Evolutionary conservation across 2,113 vertebrate genomes (phyloP).

Genomic region (Oncorhynchus keta): DNA sequence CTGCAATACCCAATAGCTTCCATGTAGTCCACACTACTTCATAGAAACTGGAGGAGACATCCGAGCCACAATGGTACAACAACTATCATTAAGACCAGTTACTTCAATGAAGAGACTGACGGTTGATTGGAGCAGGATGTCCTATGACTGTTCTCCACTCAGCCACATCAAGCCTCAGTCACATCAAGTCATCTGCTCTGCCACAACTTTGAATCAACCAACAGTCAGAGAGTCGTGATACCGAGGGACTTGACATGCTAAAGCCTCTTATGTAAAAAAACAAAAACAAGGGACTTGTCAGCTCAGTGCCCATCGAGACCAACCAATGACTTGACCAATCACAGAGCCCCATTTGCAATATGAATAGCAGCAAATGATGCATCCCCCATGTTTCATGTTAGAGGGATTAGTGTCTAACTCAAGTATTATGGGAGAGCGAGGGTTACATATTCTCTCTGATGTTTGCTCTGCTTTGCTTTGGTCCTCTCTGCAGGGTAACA

Average conservation of each 20-base stretch:
- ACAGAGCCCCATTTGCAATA: slow-evolving; percentile 25
- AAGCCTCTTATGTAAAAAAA: slow-evolving; percentile 63
- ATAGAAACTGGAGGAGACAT: no score
- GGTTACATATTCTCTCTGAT: slow-evolving; percentile 31
- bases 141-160: not conserved
- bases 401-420: slow-evolving; percentile 46
- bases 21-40: no score
- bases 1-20: not conserved
- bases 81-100: no score
- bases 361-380: slow-evolving; percentile 36
- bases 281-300: slow-evolving; percentile 9
- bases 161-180: not conserved
- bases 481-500: slow-evolving; percentile 14
- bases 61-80: no score
- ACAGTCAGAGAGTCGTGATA: slow-evolving; percentile 19
- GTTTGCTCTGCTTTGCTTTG: not conserved
- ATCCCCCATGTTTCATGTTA: slow-evolving; percentile 45
- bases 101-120: no score
- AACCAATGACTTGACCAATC: slow-evolving; percentile 26
- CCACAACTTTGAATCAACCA: not conserved
- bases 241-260: slow-evolving; percentile 11
- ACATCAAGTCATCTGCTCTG: not conserved
- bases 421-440: not conserved
- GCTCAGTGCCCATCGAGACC: slow-evolving; percentile 18
- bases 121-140: not conserved